These are phyloP conservation scores for Cololabis saira DNA, from an alignment of 2,113 vertebrate species.

Conservation along the genomic window DNA sequence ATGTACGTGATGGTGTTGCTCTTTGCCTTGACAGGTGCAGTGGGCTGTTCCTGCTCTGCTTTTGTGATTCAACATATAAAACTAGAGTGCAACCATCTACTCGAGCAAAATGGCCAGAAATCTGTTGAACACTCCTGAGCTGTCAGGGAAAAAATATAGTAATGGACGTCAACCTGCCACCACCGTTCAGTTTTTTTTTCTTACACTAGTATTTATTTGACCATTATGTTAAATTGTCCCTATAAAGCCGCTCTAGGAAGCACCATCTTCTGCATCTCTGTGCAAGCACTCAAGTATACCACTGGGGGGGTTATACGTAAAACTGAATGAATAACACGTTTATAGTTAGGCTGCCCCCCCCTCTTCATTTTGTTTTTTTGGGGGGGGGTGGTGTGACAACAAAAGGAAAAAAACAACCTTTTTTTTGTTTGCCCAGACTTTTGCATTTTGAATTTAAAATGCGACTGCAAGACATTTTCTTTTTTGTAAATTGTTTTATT, in stretches of 20 bases:
- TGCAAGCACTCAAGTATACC: slow-evolving; percentile 78
- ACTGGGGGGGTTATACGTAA: slow-evolving; percentile 72
- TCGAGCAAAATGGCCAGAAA: slow-evolving; percentile 44
- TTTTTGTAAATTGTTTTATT: too few species aligned
- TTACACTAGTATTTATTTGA: slow-evolving; percentile 81
- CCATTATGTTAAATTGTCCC: slow-evolving; percentile 83
- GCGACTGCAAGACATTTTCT: too few species aligned
- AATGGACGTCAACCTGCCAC: slow-evolving; percentile 65
- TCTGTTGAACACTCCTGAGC: too few species aligned
- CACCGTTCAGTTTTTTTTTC: slow-evolving; percentile 69
- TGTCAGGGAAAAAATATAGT: slow-evolving; percentile 62
- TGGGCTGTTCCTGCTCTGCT: slow-evolving; percentile 19
- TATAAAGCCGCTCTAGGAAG: slow-evolving; percentile 81
- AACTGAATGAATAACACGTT: slow-evolving; percentile 71
- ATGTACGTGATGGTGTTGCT: slow-evolving; percentile 12
- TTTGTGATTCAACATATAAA: slow-evolving; percentile 41
- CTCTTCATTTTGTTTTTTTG: slow-evolving; percentile 7
- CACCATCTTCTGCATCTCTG: slow-evolving; percentile 74
- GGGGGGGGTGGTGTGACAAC: slow-evolving; percentile 1
- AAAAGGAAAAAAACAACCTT: slow-evolving; percentile 10
- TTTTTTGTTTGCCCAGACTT: too few species aligned
- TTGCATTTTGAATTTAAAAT: too few species aligned
- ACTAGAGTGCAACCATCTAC: slow-evolving; percentile 37
- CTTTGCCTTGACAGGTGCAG: slow-evolving; percentile 11
- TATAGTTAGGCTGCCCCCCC: slow-evolving; percentile 45